Evolutionary conservation across 2,888 invertebrate genomes (phyloP).

Genomic region (Tipula helvola): DNA sequence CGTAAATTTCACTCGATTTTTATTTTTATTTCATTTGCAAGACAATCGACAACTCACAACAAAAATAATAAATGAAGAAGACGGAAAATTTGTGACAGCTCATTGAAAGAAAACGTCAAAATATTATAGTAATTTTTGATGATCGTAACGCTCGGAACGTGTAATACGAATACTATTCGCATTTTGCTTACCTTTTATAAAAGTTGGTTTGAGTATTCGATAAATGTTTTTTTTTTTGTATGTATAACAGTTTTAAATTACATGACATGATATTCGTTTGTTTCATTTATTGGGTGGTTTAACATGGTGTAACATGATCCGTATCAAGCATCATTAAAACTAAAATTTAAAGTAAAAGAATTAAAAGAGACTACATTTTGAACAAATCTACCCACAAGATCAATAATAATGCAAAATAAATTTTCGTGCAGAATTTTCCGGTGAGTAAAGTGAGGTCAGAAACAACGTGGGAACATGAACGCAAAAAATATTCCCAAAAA

Average conservation of each 20-base stretch:
- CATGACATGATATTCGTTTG: no score
- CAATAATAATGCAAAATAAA: no score
- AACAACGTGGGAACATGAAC: no score
- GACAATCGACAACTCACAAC: background rate
- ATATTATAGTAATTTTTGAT: background rate
- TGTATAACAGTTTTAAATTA: background rate
- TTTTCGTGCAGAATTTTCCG: no score
- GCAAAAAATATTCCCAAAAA: no score
- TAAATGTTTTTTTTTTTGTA: background rate
- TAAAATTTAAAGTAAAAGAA: no score
- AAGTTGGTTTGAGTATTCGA: background rate
- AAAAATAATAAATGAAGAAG: background rate
- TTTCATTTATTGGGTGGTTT: no score
- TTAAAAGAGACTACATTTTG: no score
- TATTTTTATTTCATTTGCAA: background rate
- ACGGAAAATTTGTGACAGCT: background rate
- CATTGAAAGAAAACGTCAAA: conserved; percentile 5
- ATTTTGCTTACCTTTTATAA: background rate
- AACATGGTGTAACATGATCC: no score
- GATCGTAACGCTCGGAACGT: background rate
- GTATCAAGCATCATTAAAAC: no score
- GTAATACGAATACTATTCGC: background rate
- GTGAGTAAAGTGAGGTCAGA: no score
- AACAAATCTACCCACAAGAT: no score
- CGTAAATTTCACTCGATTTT: background rate